Evolutionary conservation across 2,888 invertebrate species (phyloP), one percentile per base, ranked within the genome.

Genomic region (Cetonia aurata): DNA sequence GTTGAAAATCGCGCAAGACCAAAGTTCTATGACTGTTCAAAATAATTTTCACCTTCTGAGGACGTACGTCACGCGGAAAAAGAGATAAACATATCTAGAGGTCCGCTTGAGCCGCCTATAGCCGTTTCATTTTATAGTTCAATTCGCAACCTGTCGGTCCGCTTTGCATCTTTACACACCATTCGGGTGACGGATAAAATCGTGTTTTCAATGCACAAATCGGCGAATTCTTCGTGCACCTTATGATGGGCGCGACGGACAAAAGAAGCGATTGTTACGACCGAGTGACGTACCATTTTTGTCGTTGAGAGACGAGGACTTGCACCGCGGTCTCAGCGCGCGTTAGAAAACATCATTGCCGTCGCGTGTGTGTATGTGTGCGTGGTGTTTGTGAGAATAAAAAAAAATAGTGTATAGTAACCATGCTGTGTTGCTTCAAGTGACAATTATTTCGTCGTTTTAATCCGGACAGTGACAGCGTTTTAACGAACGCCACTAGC

Each of bases 21-120:
- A 74, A 55, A 74, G 75, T 79, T 75, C 76, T 75, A 77, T 76
- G 78, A 76, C 75, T 76, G 76, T 76, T 78, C 74, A 72, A 75
- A 77, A 76, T 76, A 77, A 75, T 76, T 77, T 72, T 52, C 69
- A 68, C 59, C 67, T 66, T 71, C 65, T 44, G 48, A 59, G 65
- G 72, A 74, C 72, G 66, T 73, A 75, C 75, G 75, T 76, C 71
- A 69, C 55, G 41, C 17, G 19, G 19, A 60, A 60, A 74, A 67
- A 70, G 73, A 72, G 75, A 75, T 46, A 70, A 55, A 69, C 71
- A 59, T 73, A 75, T 72, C 55, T 67, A 12, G 67, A 37, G 48
- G 46, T 53, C 52, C 46, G 59, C 42, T 41, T 46, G 33, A 31
- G 67, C 41, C 67, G 44, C 25, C 53, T 69, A 65, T 68, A 44